Evolutionary conservation across 2,113 vertebrate species (phyloP).

Genomic region (Phoxinus phoxinus): DNA sequence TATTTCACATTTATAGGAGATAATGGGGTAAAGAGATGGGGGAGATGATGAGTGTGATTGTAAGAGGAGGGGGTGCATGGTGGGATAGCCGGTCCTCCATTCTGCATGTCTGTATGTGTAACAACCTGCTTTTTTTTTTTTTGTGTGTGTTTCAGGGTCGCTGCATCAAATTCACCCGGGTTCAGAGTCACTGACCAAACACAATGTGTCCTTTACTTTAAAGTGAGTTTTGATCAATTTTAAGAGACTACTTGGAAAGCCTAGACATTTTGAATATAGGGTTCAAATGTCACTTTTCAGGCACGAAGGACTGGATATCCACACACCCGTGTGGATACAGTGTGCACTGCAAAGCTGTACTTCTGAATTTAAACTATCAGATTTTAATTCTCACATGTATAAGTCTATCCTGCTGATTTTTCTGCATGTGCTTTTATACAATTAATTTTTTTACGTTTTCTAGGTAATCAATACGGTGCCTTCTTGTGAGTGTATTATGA

Average conservation of each 20-base stretch:
- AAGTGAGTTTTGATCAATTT: not conserved
- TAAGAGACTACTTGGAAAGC: not conserved
- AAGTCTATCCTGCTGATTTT: not conserved
- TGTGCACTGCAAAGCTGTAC: not conserved
- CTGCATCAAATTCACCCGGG: slow-evolving; percentile 77
- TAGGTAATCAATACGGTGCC: not conserved
- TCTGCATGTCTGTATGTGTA: not conserved
- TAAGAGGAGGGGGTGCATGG: not conserved
- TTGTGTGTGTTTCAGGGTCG: slow-evolving; percentile 69
- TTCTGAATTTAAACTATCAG: not conserved
- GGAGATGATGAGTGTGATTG: not conserved
- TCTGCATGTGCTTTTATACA: not conserved
- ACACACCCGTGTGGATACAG: not conserved
- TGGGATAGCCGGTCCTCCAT: not conserved
- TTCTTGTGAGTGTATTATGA: not conserved
- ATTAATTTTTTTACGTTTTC: not conserved
- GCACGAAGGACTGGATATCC: not conserved
- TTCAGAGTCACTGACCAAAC: slow-evolving; percentile 62
- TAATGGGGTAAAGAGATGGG: slow-evolving; percentile 9
- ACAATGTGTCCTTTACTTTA: not conserved
- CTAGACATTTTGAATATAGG: not conserved
- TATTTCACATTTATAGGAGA: slow-evolving; percentile 38
- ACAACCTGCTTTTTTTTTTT: slow-evolving; percentile 33
- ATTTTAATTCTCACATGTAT: not conserved
- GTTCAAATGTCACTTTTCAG: not conserved